Base-by-base conservation (phyloP, 2,888 invertebrate species). In the Muschampia plurimacula region DNA sequence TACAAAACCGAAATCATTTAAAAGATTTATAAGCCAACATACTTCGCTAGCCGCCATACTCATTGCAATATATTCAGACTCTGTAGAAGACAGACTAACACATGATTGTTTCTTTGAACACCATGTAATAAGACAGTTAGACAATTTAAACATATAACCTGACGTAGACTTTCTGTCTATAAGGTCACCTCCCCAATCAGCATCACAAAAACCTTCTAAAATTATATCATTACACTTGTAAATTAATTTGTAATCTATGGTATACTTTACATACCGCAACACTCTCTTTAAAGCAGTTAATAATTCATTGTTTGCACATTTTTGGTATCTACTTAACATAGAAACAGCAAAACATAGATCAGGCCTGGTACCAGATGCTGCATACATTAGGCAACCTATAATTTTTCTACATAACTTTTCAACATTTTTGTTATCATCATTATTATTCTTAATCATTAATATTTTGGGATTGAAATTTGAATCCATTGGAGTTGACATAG, bases 51-150 rank as follows among this genome's bases (percentile, higher is more conserved):
- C 69, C 32, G 74, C 74, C 67, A 72, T 67, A 70, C 75, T 72
- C 8, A 76, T 63, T 6, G 77, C 22, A 7, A 76, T 52, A 71
- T 75, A 76, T 41, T 76, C 63, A 49, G 76, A 13, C 67, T 75
- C 75, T 36, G 69, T 67, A 55, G 70, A 72, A n/a, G 72, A 74
- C 10, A 75, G 39, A 28, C 69, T 73, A 44, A 84, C 72, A 63
- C n/a, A 44, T 1, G 63, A 22, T 44, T 63, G 63, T 22, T 44
- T 63, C 41, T 44, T 63, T 28, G 79, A 79, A 49, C 74, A 74
- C 85, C 86, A 84, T 36, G 77, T 76, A 15, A 84, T 76, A 64
- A 78, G 72, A 49, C 79, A 81, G 64, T 78, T 78, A 74, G 75
- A 73, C 28, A 77, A 64, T 10, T 69, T 77, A 66, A 80, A 82